phyloP scores from a whole-genome alignment of 2,888 invertebrate species.

The Dasysyrphus albostriatus region DNA sequence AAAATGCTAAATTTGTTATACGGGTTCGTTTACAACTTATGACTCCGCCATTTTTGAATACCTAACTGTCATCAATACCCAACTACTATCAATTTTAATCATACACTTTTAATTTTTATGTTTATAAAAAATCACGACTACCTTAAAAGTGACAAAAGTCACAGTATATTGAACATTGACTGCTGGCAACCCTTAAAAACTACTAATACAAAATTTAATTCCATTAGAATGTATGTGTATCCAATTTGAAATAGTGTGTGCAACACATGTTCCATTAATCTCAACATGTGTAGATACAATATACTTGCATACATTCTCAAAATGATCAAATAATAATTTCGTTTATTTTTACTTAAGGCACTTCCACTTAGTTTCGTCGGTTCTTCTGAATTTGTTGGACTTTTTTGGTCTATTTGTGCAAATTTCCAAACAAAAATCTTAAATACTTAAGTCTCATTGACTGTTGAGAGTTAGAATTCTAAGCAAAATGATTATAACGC shows the following conservation, averaged over 20 bases:
- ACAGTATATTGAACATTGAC: not conserved
- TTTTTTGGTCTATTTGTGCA: constrained; percentile 33
- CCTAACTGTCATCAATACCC: no score
- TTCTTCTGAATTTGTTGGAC: constrained; percentile 64
- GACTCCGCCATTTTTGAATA: no score
- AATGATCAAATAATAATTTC: constrained; percentile 64
- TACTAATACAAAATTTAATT: constrained; percentile 17
- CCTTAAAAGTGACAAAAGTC: not conserved
- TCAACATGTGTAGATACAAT: constrained; percentile 46
- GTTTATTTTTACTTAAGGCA: constrained; percentile 69
- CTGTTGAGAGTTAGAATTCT: not conserved
- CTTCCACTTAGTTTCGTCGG: constrained; percentile 56
- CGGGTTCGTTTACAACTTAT: no score
- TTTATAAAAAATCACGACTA: no score
- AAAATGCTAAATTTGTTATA: no score
- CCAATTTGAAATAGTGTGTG: constrained; percentile 44
- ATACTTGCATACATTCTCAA: constrained; percentile 50
- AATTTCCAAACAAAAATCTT: constrained; percentile 1
- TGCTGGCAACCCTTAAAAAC: constrained; percentile 44
- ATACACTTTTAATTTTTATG: no score
- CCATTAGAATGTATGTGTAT: constrained; percentile 5
- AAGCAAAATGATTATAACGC: constrained; percentile 37
- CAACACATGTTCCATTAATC: constrained; percentile 50
- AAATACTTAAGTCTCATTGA: not conserved
- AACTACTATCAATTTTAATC: no score